Base-by-base conservation (phyloP, 2,113 vertebrate genomes). In the Brevimyrus niger region DNA sequence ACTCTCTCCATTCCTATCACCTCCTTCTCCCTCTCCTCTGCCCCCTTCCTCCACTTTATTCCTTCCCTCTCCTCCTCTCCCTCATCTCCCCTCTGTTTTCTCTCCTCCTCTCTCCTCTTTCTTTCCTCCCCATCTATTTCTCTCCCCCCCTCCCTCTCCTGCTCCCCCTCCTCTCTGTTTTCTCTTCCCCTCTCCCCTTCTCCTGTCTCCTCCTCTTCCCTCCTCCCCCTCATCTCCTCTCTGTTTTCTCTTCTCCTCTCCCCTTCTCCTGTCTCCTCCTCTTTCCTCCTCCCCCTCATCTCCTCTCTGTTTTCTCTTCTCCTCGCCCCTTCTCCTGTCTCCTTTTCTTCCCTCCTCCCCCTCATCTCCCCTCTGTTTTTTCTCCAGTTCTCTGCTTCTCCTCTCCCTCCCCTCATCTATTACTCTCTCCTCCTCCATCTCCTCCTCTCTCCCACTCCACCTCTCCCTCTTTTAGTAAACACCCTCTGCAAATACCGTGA, bases 231-330 rank as follows among this genome's bases (percentile, higher is more conserved):
- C 90, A 89, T 90, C 82, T 53, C 86, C 76, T 89, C 42, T n/a
- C 80, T 96, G 97, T 97, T 96, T 95, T 96, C 97, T 96, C 97
- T n/a, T n/a, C 46, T 46, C 46, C 46, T 46, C 46, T 4, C 51
- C 97, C 96, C 95, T 95, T 90, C 90, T 89, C 92, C 92, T 88
- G 89, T 90, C 82, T 53, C 86, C 76, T 89, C 42, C 80, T 96
- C 97, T 97, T 96, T 95, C 96, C 97, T 96, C 97, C 96, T 96
- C 95, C 95, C 96, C 96, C 96, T 86, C 88, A 65, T 44, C 82
- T 42, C 31, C 73, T 58, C 61, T 87, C 53, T 53, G 50, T 53
- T 19, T 0, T 53, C 53, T 53, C 76, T 80, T 89, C 76, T 82
- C 73, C 19, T 48, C 48, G 58, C 35, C 42, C 65, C 58, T 90